phyloP scores from a whole-genome alignment of 2,888 invertebrate species.

The Scaptodrosophila latifasciaeformis region DNA sequence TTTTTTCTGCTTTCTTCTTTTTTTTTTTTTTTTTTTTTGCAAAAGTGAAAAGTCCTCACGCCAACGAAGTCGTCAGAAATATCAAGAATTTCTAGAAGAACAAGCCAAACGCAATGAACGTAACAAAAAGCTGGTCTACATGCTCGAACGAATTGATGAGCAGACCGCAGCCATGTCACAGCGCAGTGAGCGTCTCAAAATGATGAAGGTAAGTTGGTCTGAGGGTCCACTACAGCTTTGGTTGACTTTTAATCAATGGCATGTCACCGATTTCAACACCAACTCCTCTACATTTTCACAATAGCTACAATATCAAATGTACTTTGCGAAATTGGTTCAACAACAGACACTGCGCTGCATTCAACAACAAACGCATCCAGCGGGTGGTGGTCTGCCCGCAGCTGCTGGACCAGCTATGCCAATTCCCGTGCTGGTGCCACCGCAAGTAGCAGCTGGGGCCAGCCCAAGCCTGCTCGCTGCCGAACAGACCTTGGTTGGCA shows the following conservation, averaged over 20 bases:
- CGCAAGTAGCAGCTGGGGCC: slow-evolving; percentile 19
- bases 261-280: neutral
- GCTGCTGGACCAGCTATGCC: slow-evolving; percentile 13
- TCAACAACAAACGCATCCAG: slow-evolving; percentile 49
- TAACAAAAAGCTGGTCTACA: slow-evolving; percentile 78
- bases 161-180: slow-evolving; percentile 77
- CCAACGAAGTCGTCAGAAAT: slow-evolving; percentile 68
- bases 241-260: slow-evolving; percentile 26
- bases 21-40: neutral
- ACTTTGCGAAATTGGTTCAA: slow-evolving; percentile 73
- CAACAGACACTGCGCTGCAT: slow-evolving; percentile 70
- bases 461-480: slow-evolving; percentile 16
- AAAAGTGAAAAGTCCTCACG: slow-evolving; percentile 68
- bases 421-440: slow-evolving; percentile 31
- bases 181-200: slow-evolving; percentile 78
- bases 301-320: slow-evolving; percentile 73
- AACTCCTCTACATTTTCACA: neutral
- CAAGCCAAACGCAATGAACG: slow-evolving; percentile 78
- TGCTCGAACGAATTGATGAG: slow-evolving; percentile 78
- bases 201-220: slow-evolving; percentile 76
- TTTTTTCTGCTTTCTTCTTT: too few relatives aligned
- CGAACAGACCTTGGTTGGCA: slow-evolving; percentile 3
- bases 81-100: slow-evolving; percentile 77
- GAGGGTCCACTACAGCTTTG: neutral
- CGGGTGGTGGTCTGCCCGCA: slow-evolving; percentile 14